Evolutionary conservation across 53 echinoderm and acorn worm species (phyloP).

Genomic region (Mesocentrotus franciscanus): DNA sequence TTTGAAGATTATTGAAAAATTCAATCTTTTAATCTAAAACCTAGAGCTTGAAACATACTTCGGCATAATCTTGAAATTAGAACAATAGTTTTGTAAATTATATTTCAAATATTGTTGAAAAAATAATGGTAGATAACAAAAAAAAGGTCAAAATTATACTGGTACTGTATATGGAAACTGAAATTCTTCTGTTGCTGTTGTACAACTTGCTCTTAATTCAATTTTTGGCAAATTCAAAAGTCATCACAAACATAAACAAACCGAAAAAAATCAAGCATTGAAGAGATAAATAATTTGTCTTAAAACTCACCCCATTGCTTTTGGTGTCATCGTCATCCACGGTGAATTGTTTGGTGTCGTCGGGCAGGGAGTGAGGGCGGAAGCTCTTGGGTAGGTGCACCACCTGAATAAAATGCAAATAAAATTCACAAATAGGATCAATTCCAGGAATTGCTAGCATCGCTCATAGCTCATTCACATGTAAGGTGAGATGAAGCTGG

Average conservation of each 20-base stretch:
- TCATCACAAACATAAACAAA: background rate
- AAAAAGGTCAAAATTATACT: background rate
- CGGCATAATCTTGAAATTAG: background rate
- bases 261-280: background rate
- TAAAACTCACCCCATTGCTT: slow-evolving; percentile 77
- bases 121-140: background rate
- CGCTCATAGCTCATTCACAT: background rate
- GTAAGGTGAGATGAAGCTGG: background rate
- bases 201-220: background rate
- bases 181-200: background rate
- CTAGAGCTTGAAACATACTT: too few species aligned
- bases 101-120: background rate
- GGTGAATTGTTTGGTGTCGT: slow-evolving; percentile 48
- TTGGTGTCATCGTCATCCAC: slow-evolving; percentile 77
- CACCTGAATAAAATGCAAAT: background rate
- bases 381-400: slow-evolving; percentile 30
- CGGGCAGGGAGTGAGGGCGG: slow-evolving; percentile 38
- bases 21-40: too few species aligned
- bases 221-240: background rate
- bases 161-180: background rate
- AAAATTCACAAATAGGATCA: background rate
- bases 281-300: background rate
- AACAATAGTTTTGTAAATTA: background rate
- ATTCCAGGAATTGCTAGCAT: background rate
- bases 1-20: too few species aligned